Evolutionary conservation across 2,888 invertebrate species (phyloP), one percentile per base, ranked within the genome.

Genomic region (Agelastica alni): DNA sequence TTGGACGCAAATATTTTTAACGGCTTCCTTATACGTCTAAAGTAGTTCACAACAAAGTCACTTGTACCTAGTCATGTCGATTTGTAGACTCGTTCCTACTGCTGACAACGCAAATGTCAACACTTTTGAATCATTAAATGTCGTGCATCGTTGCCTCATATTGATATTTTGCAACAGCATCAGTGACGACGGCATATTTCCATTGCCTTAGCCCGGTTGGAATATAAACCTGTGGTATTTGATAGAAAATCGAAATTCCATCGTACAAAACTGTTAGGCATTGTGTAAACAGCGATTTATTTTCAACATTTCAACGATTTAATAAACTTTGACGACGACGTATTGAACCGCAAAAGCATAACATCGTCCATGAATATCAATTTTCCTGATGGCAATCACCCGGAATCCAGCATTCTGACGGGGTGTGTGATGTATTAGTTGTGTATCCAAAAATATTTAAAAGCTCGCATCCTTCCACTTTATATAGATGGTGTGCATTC

Each of bases 271-370:
- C 44, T 28, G 45, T 53, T 43, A 45, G 31, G 37, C 37, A 57
- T 57, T 51, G 51, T 53, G 45, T 41, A 36, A 53, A 57, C 32
- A 46, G 30, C 57, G 45, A 49, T 56, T 52, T 48, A 48, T 56
- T 53, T 53, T 39, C 52, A 39, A 49, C 36, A 49, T 53, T 57
- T 54, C 47, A 37, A 26, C 36, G 44, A 58, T 54, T 56, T 36
- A 28, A 36, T 36, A 36, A 36, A 36, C 34, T 9, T 12, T n/a
- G 37, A 28, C 18, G 31, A 41, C 41, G 14, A 28, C 30, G 30
- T 48, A 31, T 41, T 31, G 48, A 48, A 48, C 48, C 39, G 10
- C 37, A 37, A 48, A 39, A 39, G 39, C 13, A 48, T 39, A 48
- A 28, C 31, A 31, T 31, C 30, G 31, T 10, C 18, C 39, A 48